Base-by-base conservation (phyloP, 1,140 invertebrate species). In the Achroia grisella region DNA sequence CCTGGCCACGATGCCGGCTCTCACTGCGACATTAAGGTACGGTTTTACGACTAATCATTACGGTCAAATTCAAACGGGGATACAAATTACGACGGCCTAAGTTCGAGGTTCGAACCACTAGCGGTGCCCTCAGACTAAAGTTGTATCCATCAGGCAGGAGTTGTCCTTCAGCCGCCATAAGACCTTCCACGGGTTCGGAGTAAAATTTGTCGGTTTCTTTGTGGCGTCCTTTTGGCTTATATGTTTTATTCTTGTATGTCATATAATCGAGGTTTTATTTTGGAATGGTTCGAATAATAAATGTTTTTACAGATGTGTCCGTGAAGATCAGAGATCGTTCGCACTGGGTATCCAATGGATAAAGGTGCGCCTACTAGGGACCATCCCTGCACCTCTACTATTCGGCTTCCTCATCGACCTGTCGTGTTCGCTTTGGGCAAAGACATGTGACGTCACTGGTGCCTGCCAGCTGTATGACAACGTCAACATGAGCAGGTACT, bases 341-440 rank as follows among this genome's bases (percentile, higher is more conserved):
- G 94, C 94, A 1, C 76, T 96, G 17, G 95, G 95, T 0, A 90
- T 96, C 60, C 95, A 97, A 72, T 96, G 94, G 92, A 93, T 96
- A 15, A 91, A 93, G 52, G 92, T 95, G 5, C 87, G 95, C 10
- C 70, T 93, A 33, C 60, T 91, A 70, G 93, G 93, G n/a, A 95
- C 94, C 2, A 95, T 96, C 62, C 95, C 95, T 1, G 93, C 93
- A 10, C 95, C 95, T 0, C 90, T 96, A 44, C 88, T 96, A 43
- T 96, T 96, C 78, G 95, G 95, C 0, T 89, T 90, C 46, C 88
- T 94, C 10, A 96, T 97, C 46, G 95, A 97, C 71, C 88, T 92
- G 13, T 91, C 93, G 0, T 97, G 95, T 68, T 87, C 94, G 28
- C 75, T 95, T 28, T 96, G 95, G 95, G 88, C 88, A 49, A 89